Evolutionary conservation across 64 coral and sea anemone species (phyloP), one percentile per base, ranked within the genome.

Genomic region (Actinia equina): DNA sequence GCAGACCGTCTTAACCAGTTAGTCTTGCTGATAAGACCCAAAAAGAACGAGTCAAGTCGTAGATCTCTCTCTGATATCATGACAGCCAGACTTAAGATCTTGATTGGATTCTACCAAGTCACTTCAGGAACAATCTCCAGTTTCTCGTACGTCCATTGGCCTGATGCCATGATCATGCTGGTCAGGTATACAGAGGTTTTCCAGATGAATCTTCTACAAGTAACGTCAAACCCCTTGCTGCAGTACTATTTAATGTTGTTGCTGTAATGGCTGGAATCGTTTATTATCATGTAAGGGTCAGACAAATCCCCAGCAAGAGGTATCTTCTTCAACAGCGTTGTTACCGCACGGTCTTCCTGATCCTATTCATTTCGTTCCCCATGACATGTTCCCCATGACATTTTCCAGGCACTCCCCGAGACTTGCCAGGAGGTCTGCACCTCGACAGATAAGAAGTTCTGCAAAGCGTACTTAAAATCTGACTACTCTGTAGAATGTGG

Each of bases 81-180:
- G 42, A 43, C 49, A 45, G 78, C 78, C 49, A 43, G 78, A 45
- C 78, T 81, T 17, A 81, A 81, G 44, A 93, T 93, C 41, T 22
- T 89, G 22, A 86, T 93, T 22, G 80, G 86, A 16, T 93, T 93
- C 42, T 93, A 93, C 87, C 91, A 93, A 65, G 87, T 93, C 6
- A 85, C 86, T 17, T 61, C 87, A 4, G 91, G 82, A 10, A 93
- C 91, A 56, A 51, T 93, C 55, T 44, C 74, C 60, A 87, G 78
- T 41, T 93, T 93, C 86, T 83, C 57, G 41, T 93, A 93, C 65
- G 83, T 93, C 20, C 70, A 89, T 41, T 88, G 86, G 86, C 91
- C 91, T 14, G 52, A 23, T 16, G 69, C 78, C 7, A 77, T 93
- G 87, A 64, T 88, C 25, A 88, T 77, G 70, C 82, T 93, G 51